phyloP scores from a whole-genome alignment of 2,888 invertebrate species.

The Callimorpha dominula region DNA sequence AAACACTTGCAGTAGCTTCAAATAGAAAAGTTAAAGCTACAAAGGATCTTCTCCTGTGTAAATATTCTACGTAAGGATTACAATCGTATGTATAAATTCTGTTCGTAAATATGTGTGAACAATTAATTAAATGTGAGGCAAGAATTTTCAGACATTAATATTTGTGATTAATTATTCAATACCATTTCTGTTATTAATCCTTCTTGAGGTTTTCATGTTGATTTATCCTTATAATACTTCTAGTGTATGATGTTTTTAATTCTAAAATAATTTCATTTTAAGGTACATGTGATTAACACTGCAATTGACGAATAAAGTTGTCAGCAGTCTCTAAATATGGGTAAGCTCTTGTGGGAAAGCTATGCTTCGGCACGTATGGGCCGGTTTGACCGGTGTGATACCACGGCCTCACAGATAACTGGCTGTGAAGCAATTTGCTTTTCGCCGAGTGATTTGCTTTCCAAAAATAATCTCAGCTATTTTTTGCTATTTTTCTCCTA shows the following conservation, averaged over 20 bases:
- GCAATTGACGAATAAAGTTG: too few relatives aligned
- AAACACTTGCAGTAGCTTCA: slow-evolving; percentile 2
- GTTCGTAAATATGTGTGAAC: neutral
- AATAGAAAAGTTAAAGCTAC: neutral
- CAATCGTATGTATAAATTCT: neutral
- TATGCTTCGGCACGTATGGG: too few relatives aligned
- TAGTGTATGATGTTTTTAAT: neutral
- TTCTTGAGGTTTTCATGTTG: neutral
- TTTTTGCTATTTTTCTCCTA: too few relatives aligned
- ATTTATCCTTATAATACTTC: neutral
- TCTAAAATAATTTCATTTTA: too few relatives aligned
- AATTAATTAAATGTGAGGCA: neutral
- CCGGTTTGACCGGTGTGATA: too few relatives aligned
- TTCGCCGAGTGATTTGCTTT: too few relatives aligned
- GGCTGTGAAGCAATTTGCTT: too few relatives aligned
- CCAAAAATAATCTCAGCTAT: too few relatives aligned
- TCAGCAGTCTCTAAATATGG: too few relatives aligned
- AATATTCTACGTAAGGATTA: neutral
- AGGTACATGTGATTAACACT: too few relatives aligned
- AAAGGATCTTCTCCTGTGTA: neutral
- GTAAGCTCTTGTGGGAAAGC: too few relatives aligned
- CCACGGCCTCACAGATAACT: too few relatives aligned
- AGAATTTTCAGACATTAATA: neutral
- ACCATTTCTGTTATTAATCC: neutral
- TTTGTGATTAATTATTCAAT: slow-evolving; percentile 4